Evolutionary conservation across 2,888 invertebrate species (phyloP), one percentile per base, ranked within the genome.

Genomic region (Melanargia galathea): DNA sequence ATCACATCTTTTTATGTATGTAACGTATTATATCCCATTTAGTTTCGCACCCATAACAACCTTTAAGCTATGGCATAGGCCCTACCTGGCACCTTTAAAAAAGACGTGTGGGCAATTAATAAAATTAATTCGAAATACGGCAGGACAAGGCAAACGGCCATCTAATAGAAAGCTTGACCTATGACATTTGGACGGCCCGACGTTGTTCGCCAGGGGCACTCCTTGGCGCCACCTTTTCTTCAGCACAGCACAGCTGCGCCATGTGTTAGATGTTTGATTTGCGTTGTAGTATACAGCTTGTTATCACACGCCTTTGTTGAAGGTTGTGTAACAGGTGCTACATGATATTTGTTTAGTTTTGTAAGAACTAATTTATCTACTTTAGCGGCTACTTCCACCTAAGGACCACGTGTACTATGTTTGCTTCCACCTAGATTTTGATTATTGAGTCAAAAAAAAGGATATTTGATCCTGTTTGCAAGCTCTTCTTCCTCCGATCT

Each of bases 211-310:
- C 13, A 8, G 22, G 8, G 38, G 58, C 58, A 58, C 33, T 64
- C 57, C 64, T 52, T 60, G 46, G 52, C 20, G 45, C 60, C 62
- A 65, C 63, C 63, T 65, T 65, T 66, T 66, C 68, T 63, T 65
- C 68, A 66, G 66, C 45, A 26, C 30, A 54, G 48, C 40, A 22
- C 66, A 66, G 64, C 66, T 66, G 62, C 60, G 65, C 60, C 63
- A 60, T 63, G 60, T 68, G 68, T 54, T 33, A 18, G 5, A 51
- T 46, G 8, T 46, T 57, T 54, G 40, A 57, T 62, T 63, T 60
- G 49, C 43, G 60, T 64, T 64, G 62, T 57, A 62, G 62, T 59
- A 6, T 18, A 57, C 45, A 57, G 45, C 57, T 45, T 57, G 43
- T 57, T 46, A 33, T 57, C 43, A 38, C 22, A 43, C 26, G 18